phyloP scores from a whole-genome alignment of 2,113 vertebrate species.

The Actenoides lindsayi region DNA sequence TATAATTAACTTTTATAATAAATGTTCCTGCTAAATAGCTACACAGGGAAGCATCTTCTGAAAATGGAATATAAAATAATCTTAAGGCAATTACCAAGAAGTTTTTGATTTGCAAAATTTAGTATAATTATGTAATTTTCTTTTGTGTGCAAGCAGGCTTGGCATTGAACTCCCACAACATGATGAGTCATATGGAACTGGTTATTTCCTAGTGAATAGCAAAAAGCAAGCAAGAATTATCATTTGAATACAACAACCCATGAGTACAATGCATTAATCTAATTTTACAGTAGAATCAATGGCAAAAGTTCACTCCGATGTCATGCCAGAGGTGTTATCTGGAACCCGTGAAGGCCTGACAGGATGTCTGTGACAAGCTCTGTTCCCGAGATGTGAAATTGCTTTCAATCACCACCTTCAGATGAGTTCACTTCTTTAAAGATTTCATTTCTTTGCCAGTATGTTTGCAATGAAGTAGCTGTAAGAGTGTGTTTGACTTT shows the following conservation, averaged over 20 bases:
- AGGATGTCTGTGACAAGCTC: neutral
- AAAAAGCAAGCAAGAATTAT: conserved; percentile 34
- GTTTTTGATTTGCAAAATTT: conserved; percentile 49
- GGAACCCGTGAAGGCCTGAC: neutral
- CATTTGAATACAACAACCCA: neutral
- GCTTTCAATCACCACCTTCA: conserved; percentile 11
- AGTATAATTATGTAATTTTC: conserved; percentile 59
- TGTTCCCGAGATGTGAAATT: neutral
- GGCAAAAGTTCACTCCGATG: neutral
- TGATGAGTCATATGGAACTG: conserved; percentile 52
- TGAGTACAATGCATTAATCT: neutral
- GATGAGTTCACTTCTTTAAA: neutral
- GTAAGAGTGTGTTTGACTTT: conserved; percentile 34
- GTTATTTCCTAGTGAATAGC: conserved; percentile 46
- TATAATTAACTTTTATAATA: conserved; percentile 55
- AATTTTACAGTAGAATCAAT: neutral
- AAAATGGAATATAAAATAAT: conserved; percentile 51
- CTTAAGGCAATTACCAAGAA: conserved; percentile 48
- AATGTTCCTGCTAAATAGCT: conserved; percentile 37
- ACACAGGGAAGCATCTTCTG: conserved; percentile 27
- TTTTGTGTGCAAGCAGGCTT: conserved; percentile 61
- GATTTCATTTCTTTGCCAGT: conserved; percentile 14
- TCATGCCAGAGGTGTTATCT: neutral
- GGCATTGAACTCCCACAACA: conserved; percentile 52
- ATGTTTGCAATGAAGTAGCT: neutral